phyloP scores from a whole-genome alignment of 1,140 invertebrate species.

The Rhagoletis zephyria region DNA sequence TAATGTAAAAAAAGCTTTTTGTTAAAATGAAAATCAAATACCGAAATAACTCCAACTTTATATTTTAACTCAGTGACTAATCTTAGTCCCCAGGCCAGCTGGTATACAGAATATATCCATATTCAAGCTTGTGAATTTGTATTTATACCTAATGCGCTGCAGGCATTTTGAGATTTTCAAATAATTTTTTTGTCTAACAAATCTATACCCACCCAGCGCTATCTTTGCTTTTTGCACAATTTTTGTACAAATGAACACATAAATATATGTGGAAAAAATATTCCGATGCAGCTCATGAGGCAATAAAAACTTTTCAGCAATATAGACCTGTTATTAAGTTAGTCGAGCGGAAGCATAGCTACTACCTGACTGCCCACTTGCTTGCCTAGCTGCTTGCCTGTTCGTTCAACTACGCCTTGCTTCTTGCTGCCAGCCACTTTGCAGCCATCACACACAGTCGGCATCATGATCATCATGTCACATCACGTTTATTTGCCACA shows the following conservation, averaged over 20 bases:
- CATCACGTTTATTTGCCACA: constrained; percentile 40
- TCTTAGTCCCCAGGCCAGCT: neutral
- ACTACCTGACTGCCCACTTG: constrained; percentile 2
- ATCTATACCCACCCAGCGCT: neutral
- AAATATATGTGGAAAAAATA: too few relatives aligned
- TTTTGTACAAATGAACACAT: neutral
- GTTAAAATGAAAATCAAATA: neutral
- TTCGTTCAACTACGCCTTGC: neutral
- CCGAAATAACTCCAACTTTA: neutral
- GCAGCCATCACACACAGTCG: neutral
- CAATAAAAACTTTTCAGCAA: constrained; percentile 47
- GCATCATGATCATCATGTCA: constrained; percentile 8
- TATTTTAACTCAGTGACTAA: neutral
- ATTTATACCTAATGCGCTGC: neutral
- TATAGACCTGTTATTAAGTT: constrained; percentile 52
- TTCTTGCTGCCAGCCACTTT: neutral
- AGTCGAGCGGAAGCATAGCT: constrained; percentile 18
- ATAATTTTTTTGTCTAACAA: neutral
- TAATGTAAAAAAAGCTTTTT: too few relatives aligned
- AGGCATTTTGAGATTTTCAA: neutral
- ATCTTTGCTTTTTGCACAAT: neutral
- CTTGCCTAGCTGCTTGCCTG: neutral
- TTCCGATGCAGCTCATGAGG: neutral
- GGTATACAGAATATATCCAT: neutral
- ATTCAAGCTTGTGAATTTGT: too few relatives aligned